Percentiles rank a stretch among this genome's conserved stretches.
phyloP scores from a whole-genome alignment of 2,797 vertebrate genomes.

The Alectoris magna region DNA sequence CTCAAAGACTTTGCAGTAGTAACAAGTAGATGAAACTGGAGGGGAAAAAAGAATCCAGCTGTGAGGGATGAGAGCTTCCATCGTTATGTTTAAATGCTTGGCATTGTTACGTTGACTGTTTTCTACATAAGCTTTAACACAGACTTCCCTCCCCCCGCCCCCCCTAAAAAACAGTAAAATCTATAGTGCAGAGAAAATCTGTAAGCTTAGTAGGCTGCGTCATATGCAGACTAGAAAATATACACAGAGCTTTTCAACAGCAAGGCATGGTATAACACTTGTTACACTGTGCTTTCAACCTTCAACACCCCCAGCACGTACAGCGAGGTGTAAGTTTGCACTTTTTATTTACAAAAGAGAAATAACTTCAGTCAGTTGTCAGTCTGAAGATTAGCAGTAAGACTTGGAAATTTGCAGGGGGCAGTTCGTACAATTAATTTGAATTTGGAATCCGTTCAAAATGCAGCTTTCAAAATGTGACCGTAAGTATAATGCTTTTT shows the following conservation, averaged over 20 bases:
- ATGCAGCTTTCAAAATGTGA: background rate
- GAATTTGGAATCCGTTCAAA: background rate
- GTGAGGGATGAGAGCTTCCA: background rate
- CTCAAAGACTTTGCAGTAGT: background rate
- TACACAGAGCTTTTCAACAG: background rate
- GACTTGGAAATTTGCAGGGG: background rate
- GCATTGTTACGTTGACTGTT: background rate
- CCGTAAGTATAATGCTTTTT: background rate
- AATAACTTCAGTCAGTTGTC: background rate
- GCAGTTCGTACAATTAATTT: background rate
- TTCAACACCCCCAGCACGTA: background rate
- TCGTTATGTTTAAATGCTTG: background rate
- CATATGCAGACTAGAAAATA: fast-evolving
- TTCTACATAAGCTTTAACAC: background rate
- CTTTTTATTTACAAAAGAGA: background rate
- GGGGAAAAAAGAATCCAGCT: background rate
- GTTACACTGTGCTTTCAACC: background rate
- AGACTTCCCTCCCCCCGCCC: background rate
- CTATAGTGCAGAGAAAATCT: background rate
- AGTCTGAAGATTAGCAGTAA: background rate
- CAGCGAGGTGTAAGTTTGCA: background rate
- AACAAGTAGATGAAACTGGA: background rate
- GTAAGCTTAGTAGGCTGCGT: background rate
- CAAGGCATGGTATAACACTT: background rate
- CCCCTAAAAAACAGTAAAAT: background rate